Conservation (phyloP, 2,888 invertebrate species). For the Microctonus brassicae region DNA sequence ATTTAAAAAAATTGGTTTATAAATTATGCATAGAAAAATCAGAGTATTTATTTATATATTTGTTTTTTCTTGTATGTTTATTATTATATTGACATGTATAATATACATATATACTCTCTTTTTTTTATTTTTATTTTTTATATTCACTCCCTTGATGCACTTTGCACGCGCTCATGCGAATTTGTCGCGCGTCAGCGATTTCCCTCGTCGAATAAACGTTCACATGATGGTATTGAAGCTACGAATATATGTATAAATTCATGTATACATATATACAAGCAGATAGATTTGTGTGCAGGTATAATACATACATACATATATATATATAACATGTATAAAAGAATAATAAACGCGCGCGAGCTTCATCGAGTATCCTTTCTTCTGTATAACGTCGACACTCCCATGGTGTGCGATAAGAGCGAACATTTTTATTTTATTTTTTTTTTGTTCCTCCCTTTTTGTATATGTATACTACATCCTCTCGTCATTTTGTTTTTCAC, state of each 20-base stretch:
- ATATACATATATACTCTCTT: too few species aligned
- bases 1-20: too few species aligned
- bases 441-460: too few species aligned
- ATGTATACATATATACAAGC: too few species aligned
- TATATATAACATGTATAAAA: too few species aligned
- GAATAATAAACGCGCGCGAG: neutral
- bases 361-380: neutral
- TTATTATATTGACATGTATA: neutral
- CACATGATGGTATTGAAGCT: neutral
- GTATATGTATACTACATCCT: neutral
- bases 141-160: neutral
- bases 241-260: neutral
- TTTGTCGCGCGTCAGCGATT: conserved; percentile 25
- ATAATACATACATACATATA: too few species aligned
- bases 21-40: neutral
- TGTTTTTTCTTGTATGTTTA: neutral
- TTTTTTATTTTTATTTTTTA: neutral
- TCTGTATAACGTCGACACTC: neutral
- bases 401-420: neutral
- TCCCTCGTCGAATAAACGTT: conserved; percentile 5
- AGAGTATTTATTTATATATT: neutral
- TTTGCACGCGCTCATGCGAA: conserved; percentile 21
- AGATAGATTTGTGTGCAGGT: too few species aligned
- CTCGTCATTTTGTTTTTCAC: neutral
- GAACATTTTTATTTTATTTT: neutral